Base-by-base conservation (phyloP, 2,797 vertebrate genomes). In the Tenualosa ilisha region DNA sequence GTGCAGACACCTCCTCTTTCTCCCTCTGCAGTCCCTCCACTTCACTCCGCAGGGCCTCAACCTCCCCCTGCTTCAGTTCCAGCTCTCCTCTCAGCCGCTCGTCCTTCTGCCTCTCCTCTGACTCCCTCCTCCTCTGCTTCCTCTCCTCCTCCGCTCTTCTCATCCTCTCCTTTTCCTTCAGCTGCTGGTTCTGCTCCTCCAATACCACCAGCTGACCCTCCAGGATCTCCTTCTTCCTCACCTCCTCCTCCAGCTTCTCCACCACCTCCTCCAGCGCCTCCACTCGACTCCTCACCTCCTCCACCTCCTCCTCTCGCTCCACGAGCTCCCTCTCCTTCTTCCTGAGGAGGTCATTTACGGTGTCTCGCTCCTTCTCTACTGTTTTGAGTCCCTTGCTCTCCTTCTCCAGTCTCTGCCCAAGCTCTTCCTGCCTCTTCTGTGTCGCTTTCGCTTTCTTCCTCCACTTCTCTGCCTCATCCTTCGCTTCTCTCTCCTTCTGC, bases 1-100 rank as follows among this genome's bases (percentile, higher is more conserved):
- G 84, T 31, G 31, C 6, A 63, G 93, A 90, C 17, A 86, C 88
- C 82, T 95, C 92, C 54, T 90, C 84, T 83, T 91, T 91, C 86
- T 95, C 92, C 31, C 88, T 88, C 3, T 84, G 72, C 37, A 93
- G 22, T 20, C 85, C 65, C 92, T 88, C 88, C 90, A 82, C 61
- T 87, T 82, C 81, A 24, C 88, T 88, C 4, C 84, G 75, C 37
- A 93, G n/a, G 20, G 86, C 65, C 92, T 88, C 88, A 91, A 81
- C 65, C 88, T 93, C 86, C 83, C 82, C 84, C 37, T 87, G 87
- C 89, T 89, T 90, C 63, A 84, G 75, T 12, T 54, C 87, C 43
- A 75, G 4, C 26, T 89, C 63, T 83, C 85, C 86, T 63, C 85
- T 53, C 75, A 90, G 83, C 37, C n/a, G 88, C 43, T 85, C 83